Base-by-base conservation (phyloP, 2,113 vertebrate species). In the Serinus canaria region DNA sequence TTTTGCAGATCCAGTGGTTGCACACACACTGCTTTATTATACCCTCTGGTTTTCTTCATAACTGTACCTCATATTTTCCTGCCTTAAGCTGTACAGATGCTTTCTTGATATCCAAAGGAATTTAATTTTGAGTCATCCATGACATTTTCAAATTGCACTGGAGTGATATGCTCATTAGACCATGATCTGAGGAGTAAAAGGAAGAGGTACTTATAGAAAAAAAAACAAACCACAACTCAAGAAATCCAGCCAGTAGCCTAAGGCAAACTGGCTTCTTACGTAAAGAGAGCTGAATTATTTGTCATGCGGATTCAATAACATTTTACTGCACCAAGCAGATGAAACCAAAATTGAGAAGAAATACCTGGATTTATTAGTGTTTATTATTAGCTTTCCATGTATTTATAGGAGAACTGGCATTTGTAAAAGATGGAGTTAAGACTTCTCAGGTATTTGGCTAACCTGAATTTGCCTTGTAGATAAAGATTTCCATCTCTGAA, bases 1-100 rank as follows among this genome's bases (percentile, higher is more conserved):
- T 84, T 92, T 83, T 92, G 73, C 63, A 90, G 75, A 79, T 84
- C 43, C 82, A 62, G 85, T 41, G 58, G 75, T 21, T 92, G 67
- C 82, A 93, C 46, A 63, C 11, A 33, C 52, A n/a, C 70, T 86
- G 70, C 79, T 83, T 95, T 74, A 70, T 63, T 75, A 74, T 28
- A 84, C 69, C 80, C 88, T 87, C 62, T 49, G 66, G 64, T 84
- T 86, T 83, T 94, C 85, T 94, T 79, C 53, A 18, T 73, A 92
- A 81, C 37, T 56, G 33, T n/a, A 90, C 80, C 83, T 74, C 41
- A 68, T 62, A 33, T 64, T 78, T 86, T 43, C 83, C 73, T 73
- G 95, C 88, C 73, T 89, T 64, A 55, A 94, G 83, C 80, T 86
- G 53, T 39, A 75, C 74, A 89, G 94, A 96, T 93, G 93, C 58